A percentile compares a stretch with the other conserved stretches of the same genome.
phyloP scores from a whole-genome alignment of 2,797 vertebrate species.

The Cetoscarus ocellatus region DNA sequence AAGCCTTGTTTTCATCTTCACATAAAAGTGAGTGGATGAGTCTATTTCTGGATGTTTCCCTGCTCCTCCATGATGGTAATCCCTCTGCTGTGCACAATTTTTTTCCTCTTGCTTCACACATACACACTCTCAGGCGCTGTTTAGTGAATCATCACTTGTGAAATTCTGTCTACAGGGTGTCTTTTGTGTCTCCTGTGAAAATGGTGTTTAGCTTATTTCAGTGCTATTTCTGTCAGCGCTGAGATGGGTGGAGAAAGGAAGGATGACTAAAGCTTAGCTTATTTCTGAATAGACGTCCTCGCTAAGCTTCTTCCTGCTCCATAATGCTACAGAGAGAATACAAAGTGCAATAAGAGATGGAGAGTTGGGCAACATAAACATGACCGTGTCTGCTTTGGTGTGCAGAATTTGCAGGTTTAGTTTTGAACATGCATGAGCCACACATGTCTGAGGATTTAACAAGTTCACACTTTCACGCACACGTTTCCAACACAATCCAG shows the following conservation, averaged over 20 bases:
- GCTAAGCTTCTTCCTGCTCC: slow-evolving; percentile 48
- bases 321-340: slow-evolving; percentile 37
- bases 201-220: slow-evolving; percentile 54
- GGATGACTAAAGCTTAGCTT: slow-evolving; percentile 57
- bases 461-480: slow-evolving; percentile 24
- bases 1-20: slow-evolving; percentile 19
- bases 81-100: slow-evolving; percentile 28
- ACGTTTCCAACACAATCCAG: slow-evolving; percentile 18
- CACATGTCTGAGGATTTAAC: slow-evolving; percentile 23
- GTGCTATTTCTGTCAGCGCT: slow-evolving; percentile 62
- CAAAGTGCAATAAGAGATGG: slow-evolving; percentile 12
- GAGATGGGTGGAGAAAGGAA: slow-evolving; percentile 53
- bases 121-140: slow-evolving; percentile 33
- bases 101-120: slow-evolving; percentile 37
- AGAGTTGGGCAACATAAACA: slow-evolving; percentile 13
- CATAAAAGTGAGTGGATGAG: slow-evolving; percentile 16
- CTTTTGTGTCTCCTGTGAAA: slow-evolving; percentile 63
- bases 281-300: slow-evolving; percentile 54
- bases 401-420: slow-evolving; percentile 15
- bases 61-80: slow-evolving; percentile 38
- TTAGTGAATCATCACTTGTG: slow-evolving; percentile 61
- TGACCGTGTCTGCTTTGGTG: slow-evolving; percentile 9
- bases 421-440: slow-evolving; percentile 11
- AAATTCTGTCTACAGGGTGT: slow-evolving; percentile 50
- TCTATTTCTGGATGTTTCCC: slow-evolving; percentile 51